These are phyloP conservation scores for Zhengitettix transpicula DNA, from an alignment of 2,888 invertebrate species.

Conservation along the genomic window DNA sequence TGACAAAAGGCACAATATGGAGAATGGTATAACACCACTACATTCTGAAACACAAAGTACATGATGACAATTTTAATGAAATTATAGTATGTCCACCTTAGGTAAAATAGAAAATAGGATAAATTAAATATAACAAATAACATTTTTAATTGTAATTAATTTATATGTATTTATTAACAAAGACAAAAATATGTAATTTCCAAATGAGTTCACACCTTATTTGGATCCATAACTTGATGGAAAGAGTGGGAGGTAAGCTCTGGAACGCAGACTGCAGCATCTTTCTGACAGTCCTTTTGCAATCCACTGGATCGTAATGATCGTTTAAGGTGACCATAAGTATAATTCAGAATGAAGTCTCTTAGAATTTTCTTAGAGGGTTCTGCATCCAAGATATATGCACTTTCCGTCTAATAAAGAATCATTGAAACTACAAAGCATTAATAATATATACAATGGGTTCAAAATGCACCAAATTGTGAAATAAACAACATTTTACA, in stretches of 20 bases:
- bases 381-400: slow-evolving; percentile 3
- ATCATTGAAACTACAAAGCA: too few species aligned
- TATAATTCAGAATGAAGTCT: slow-evolving; percentile 28
- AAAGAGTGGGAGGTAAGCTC: slow-evolving; percentile 53
- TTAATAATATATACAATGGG: too few species aligned
- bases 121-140: too few species aligned
- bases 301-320: slow-evolving; percentile 19
- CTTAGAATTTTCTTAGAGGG: slow-evolving; percentile 3
- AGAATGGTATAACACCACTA: slow-evolving; percentile 61
- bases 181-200: too few species aligned
- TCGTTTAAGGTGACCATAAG: slow-evolving; percentile 25
- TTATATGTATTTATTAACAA: too few species aligned
- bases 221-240: slow-evolving; percentile 36
- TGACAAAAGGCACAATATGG: slow-evolving; percentile 63
- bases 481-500: too few species aligned
- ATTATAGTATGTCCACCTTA: too few species aligned
- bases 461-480: too few species aligned
- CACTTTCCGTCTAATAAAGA: slow-evolving; percentile 7
- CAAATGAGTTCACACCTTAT: slow-evolving; percentile 29
- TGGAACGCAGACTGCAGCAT: slow-evolving; percentile 31
- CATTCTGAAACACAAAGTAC: slow-evolving; percentile 34
- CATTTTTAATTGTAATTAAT: too few species aligned
- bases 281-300: slow-evolving; percentile 7
- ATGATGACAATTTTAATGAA: too few species aligned
- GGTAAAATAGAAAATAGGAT: too few species aligned